Base-by-base conservation (phyloP, 2,888 invertebrate genomes). In the Lypha dubia region DNA sequence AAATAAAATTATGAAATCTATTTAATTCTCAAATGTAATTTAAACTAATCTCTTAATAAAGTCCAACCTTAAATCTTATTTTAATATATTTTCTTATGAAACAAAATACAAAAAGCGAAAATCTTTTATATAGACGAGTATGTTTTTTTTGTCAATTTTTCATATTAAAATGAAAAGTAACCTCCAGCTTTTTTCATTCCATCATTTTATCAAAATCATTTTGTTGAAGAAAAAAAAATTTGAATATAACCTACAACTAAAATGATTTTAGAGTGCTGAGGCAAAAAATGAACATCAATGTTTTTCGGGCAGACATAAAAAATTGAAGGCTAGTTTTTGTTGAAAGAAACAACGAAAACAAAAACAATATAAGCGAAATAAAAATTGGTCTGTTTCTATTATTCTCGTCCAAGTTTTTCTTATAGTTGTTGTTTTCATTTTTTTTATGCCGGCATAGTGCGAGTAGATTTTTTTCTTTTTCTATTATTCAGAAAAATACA, bases 251-350 rank as follows among this genome's bases (percentile, higher is more conserved):
- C 63, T 60, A 32, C 60, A 80, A 67, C 49, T 8, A 79, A 46
- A 58, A 53, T 17, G 46, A 70, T 70, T 82, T 70, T 70, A 49
- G 28, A 82, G 56, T 46, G 56, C 75, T 56, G 35, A 63, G 56
- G 62, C 53, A 70, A 11, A 56, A 58, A 56, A 70, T 63, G 46
- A 73, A 79, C 73, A 79, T 73, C 49, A n/a, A 67, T 63, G 62
- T 63, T 63, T 80, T 56, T 75, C 53, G 46, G 56, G 75, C 70
- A 81, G 75, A 70, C 81, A 75, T 56, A n/a, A 63, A 75, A 65
- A 75, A 63, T 70, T 75, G 68, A 76, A 76, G 75, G 70, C 53
- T 82, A 70, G 35, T 75, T 81, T 58, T 67, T 71, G 63, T 56
- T 71, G 22, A 15, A 44, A 51, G 24, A 60, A 38, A 35, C 3